Percentiles rank a stretch among this genome's conserved stretches.
Evolutionary conservation across 2,113 vertebrate species (phyloP).

Genomic region (Poeciliopsis turrubarensis): DNA sequence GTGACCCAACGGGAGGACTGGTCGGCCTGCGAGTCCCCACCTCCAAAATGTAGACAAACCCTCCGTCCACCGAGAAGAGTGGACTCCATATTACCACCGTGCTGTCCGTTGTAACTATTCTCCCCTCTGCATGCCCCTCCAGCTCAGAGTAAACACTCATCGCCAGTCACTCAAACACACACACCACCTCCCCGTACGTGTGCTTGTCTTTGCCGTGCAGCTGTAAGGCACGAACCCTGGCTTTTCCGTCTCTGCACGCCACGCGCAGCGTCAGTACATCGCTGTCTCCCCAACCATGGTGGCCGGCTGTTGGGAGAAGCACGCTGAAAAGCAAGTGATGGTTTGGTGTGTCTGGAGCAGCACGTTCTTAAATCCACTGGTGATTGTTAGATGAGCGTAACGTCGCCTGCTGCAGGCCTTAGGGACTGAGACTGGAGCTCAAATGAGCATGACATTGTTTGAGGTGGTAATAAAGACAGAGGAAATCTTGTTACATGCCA

Average conservation of each 20-base stretch:
- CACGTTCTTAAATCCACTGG: slow-evolving; percentile 57
- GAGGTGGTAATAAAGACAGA: slow-evolving; percentile 38
- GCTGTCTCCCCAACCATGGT: slow-evolving; percentile 63
- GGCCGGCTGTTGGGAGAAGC: slow-evolving; percentile 51
- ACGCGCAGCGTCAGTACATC: slow-evolving; percentile 44
- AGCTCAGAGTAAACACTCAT: slow-evolving; percentile 82
- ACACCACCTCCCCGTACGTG: slow-evolving; percentile 70
- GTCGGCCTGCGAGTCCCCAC: slow-evolving; percentile 93
- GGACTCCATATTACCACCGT: slow-evolving; percentile 61
- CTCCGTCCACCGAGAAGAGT: slow-evolving; percentile 54
- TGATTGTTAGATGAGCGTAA: slow-evolving; percentile 62
- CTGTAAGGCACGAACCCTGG: slow-evolving; percentile 53
- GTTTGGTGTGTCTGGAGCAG: slow-evolving; percentile 58
- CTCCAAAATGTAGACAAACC: slow-evolving; percentile 87
- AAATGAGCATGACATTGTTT: slow-evolving; percentile 36
- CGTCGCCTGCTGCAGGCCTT: slow-evolving; percentile 49
- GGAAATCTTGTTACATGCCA: slow-evolving; percentile 35
- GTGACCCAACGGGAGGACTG: slow-evolving; percentile 95
- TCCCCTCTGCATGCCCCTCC: slow-evolving; percentile 92
- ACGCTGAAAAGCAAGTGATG: slow-evolving; percentile 54
- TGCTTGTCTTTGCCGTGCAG: slow-evolving; percentile 65
- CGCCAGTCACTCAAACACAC: slow-evolving; percentile 67
- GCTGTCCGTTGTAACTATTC: slow-evolving; percentile 85
- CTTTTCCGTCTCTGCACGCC: slow-evolving; percentile 62
- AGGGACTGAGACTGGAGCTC: slow-evolving; percentile 36